These are phyloP conservation scores for Campopleginae sp. DNA, from an alignment of 2,888 invertebrate species.

Conservation along the genomic window DNA sequence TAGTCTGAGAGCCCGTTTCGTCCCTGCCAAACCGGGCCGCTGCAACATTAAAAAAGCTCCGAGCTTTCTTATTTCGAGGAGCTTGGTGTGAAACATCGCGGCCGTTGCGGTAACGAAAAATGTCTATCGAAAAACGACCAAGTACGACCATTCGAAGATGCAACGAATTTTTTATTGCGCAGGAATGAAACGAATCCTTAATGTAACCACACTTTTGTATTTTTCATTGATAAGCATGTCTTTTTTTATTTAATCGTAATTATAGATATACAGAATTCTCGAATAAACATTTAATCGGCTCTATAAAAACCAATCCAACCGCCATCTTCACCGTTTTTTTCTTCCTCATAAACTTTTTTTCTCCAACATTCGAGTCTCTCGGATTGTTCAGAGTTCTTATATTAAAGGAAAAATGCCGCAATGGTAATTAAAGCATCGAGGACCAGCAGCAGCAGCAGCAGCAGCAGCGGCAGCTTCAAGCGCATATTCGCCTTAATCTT, in stretches of 20 bases:
- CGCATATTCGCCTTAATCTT: not conserved
- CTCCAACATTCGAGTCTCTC: too few species aligned
- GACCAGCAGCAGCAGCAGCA: too few species aligned
- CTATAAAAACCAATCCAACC: not conserved
- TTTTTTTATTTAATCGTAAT: slow-evolving; percentile 73
- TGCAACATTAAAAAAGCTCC: too few species aligned
- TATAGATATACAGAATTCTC: slow-evolving; percentile 68
- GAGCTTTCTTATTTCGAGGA: not conserved
- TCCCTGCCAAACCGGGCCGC: slow-evolving; percentile 68
- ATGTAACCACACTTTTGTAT: slow-evolving; percentile 73
- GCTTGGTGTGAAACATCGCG: not conserved
- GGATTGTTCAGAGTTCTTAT: too few species aligned
- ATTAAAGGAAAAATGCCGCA: not conserved
- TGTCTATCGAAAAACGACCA: not conserved
- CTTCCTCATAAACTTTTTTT: not conserved
- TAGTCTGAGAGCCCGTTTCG: slow-evolving; percentile 79
- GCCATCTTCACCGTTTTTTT: not conserved
- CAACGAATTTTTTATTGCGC: slow-evolving; percentile 31
- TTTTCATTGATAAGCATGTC: slow-evolving; percentile 60
- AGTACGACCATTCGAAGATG: not conserved
- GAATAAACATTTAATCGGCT: slow-evolving; percentile 74
- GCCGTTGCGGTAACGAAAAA: not conserved
- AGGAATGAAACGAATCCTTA: slow-evolving; percentile 72
- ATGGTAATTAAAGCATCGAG: not conserved
- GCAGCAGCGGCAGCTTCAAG: not conserved